phyloP scores from a whole-genome alignment of 2,888 invertebrate species.

The Apodemia zela region DNA sequence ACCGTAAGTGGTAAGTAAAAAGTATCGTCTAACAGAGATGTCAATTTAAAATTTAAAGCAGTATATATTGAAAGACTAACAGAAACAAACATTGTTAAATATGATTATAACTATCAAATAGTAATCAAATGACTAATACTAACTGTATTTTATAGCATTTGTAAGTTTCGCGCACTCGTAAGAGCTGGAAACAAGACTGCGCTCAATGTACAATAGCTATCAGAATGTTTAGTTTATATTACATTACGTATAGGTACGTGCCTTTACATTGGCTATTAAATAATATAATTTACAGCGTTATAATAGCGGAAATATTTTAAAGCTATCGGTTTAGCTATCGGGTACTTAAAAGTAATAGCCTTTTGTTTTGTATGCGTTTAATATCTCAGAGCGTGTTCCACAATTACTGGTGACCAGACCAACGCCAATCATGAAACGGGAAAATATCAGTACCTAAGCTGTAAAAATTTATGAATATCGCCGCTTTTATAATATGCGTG shows the following conservation, averaged over 20 bases:
- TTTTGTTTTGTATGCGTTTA: slow-evolving; percentile 9
- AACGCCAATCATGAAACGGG: background rate
- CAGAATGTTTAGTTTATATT: background rate
- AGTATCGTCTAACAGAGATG: too few species aligned
- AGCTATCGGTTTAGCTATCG: background rate
- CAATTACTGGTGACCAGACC: background rate
- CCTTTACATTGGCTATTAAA: slow-evolving; percentile 3
- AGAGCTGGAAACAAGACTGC: too few species aligned
- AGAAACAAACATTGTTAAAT: too few species aligned
- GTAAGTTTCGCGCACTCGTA: background rate
- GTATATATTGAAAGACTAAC: too few species aligned
- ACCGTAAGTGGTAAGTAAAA: too few species aligned
- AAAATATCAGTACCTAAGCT: background rate
- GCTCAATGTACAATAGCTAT: too few species aligned
- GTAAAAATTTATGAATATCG: too few species aligned
- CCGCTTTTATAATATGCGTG: too few species aligned
- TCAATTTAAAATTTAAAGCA: too few species aligned
- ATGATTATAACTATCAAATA: too few species aligned
- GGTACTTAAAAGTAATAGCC: slow-evolving; percentile 13
- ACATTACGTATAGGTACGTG: background rate
- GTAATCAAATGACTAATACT: too few species aligned
- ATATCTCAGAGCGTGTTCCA: background rate
- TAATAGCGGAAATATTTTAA: slow-evolving; percentile 16
- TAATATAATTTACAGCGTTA: background rate
- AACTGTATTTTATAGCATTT: background rate